Conservation (phyloP, 2,797 vertebrate genomes). For the Leptatherina wallacei region DNA sequence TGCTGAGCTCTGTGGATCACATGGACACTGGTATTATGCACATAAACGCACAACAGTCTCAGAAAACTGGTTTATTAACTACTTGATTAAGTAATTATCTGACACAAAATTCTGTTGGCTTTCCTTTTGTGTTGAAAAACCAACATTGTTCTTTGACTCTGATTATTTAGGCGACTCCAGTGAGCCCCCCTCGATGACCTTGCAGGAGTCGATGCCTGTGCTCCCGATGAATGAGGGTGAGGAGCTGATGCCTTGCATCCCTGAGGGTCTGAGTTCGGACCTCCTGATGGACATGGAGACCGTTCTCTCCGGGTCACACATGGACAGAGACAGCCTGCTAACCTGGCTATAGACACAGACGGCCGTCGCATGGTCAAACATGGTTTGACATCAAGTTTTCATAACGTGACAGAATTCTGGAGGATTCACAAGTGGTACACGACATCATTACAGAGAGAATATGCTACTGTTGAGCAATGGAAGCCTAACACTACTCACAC, state of each 20-base stretch:
- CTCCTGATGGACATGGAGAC: slow-evolving; percentile 98
- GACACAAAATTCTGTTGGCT: neutral
- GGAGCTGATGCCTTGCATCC: slow-evolving; percentile 95
- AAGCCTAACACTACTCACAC: slow-evolving; percentile 58
- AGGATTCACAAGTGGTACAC: slow-evolving; percentile 66
- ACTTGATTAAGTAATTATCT: neutral
- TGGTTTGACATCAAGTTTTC: slow-evolving; percentile 46
- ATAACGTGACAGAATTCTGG: slow-evolving; percentile 50
- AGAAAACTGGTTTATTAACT: neutral
- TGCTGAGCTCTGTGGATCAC: slow-evolving; percentile 94
- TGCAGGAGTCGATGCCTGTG: slow-evolving; percentile 87
- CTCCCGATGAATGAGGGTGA: slow-evolving; percentile 91
- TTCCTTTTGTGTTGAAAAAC: neutral
- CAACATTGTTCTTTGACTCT: slow-evolving; percentile 6
- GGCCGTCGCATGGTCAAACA: neutral
- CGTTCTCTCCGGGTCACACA: slow-evolving; percentile 93
- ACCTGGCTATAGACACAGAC: slow-evolving; percentile 91
- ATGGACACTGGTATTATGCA: slow-evolving; percentile 91
- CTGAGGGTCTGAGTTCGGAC: slow-evolving; percentile 94
- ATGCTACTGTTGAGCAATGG: slow-evolving; percentile 50
- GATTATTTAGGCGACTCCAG: slow-evolving; percentile 86
- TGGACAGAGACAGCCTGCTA: slow-evolving; percentile 97
- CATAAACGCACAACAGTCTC: neutral
- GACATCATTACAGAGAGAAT: slow-evolving; percentile 51
- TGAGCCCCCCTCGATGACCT: slow-evolving; percentile 85